These are phyloP conservation scores for Enteromius fasciolatus DNA, from an alignment of 2,797 vertebrate species.

Conservation along the genomic window DNA sequence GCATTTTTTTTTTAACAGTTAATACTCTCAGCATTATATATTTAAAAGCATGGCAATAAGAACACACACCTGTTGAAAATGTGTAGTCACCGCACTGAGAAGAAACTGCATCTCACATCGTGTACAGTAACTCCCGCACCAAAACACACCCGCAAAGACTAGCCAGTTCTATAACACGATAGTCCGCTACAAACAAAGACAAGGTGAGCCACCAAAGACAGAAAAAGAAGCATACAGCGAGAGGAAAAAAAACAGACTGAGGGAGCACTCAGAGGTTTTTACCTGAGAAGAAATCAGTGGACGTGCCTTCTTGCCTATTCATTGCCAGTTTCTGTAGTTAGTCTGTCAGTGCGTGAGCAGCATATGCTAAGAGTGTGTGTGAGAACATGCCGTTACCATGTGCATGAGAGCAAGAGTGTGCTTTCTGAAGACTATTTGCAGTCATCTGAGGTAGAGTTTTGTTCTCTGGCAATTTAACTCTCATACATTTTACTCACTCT, in stretches of 20 bases:
- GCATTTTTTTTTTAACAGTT: not conserved
- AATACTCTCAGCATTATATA: not conserved
- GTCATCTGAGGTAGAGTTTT: slow-evolving; percentile 51
- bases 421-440: slow-evolving; percentile 53
- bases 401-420: slow-evolving; percentile 54
- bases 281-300: slow-evolving; percentile 77
- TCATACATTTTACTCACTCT: slow-evolving; percentile 52
- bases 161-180: slow-evolving; percentile 34
- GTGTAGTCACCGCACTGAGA: not conserved
- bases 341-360: slow-evolving; percentile 54
- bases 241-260: slow-evolving; percentile 7
- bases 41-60: not conserved
- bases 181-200: not conserved
- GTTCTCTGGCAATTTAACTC: slow-evolving; percentile 43
- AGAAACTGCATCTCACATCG: not conserved
- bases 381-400: slow-evolving; percentile 48
- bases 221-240: slow-evolving; percentile 32
- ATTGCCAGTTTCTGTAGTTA: slow-evolving; percentile 64
- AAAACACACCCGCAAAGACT: slow-evolving; percentile 16
- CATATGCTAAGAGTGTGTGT: slow-evolving; percentile 58
- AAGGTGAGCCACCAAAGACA: slow-evolving; percentile 9
- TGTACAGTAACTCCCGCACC: not conserved
- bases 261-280: slow-evolving; percentile 57
- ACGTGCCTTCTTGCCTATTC: slow-evolving; percentile 73
- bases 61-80: slow-evolving; percentile 18